Evolutionary conservation across 2,113 vertebrate genomes (phyloP).

Genomic region (Gymnogyps californianus): DNA sequence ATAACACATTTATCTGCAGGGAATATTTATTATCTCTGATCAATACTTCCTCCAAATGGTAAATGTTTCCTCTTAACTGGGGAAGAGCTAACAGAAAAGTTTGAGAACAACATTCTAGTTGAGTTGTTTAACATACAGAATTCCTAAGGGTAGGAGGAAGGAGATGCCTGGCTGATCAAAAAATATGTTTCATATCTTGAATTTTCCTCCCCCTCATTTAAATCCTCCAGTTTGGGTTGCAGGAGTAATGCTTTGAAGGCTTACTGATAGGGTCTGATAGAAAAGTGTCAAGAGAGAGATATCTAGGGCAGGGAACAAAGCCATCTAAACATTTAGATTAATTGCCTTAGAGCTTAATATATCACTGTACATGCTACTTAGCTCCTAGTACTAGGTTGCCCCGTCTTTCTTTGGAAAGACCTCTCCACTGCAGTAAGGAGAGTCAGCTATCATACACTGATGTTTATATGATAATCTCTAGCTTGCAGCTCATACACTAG

Average conservation of each 20-base stretch:
- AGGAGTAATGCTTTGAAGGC: not conserved
- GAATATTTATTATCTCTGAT: not conserved
- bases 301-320: not conserved
- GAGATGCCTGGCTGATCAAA: not conserved
- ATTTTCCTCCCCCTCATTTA: not conserved
- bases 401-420: not conserved
- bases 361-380: not conserved
- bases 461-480: not conserved
- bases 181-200: not conserved
- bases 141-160: not conserved
- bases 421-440: not conserved
- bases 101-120: not conserved
- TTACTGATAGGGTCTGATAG: not conserved
- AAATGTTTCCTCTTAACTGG: not conserved
- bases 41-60: not conserved
- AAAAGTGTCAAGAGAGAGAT: not conserved
- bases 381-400: not conserved
- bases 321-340: not conserved
- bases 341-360: not conserved
- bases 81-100: not conserved
- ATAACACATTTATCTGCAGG: not conserved
- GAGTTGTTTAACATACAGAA: not conserved
- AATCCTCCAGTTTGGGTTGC: not conserved
- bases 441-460: not conserved
- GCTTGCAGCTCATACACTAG: not conserved